Percentiles rank a stretch among this genome's conserved stretches.
Conservation (phyloP, 2,113 vertebrate species). For the Tragelaphus imberbis region DNA sequence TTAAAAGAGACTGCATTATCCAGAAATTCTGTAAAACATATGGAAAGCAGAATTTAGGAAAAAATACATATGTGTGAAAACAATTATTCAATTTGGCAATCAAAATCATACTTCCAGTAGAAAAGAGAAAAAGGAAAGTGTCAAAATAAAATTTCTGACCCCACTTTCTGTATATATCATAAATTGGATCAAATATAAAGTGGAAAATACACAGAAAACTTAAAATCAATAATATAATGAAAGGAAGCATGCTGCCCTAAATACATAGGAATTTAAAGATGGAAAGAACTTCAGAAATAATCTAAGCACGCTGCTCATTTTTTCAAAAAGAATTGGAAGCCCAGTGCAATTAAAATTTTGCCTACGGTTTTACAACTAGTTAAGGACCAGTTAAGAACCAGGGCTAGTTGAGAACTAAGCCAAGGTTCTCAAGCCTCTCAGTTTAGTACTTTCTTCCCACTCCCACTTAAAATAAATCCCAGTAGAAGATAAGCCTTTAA, state of each 20-base stretch:
- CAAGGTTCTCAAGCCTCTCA: background rate
- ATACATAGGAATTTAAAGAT: background rate
- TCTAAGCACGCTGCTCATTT: background rate
- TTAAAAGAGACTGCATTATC: constrained; percentile 42
- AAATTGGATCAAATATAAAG: constrained; percentile 2
- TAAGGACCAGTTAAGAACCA: background rate
- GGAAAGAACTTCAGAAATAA: background rate
- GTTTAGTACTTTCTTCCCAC: background rate
- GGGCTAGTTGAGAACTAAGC: background rate
- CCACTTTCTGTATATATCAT: background rate
- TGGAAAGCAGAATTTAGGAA: constrained; percentile 39
- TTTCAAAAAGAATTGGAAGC: background rate
- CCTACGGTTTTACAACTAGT: background rate
- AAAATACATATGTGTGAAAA: constrained; percentile 17
- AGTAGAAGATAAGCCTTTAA: background rate
- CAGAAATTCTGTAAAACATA: constrained; percentile 46
- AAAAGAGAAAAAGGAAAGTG: constrained; percentile 37
- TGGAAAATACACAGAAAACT: constrained; percentile 29
- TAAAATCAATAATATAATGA: background rate
- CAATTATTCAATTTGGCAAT: constrained; percentile 37
- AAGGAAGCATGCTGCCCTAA: background rate
- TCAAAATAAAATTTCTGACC: constrained; percentile 35
- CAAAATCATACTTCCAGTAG: constrained; percentile 1
- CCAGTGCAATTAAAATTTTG: background rate
- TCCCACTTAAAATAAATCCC: background rate